A percentile compares a stretch with the other conserved stretches of the same genome.
Evolutionary conservation across 2,888 invertebrate species (phyloP).

Genomic region (Tinea trinotella): DNA sequence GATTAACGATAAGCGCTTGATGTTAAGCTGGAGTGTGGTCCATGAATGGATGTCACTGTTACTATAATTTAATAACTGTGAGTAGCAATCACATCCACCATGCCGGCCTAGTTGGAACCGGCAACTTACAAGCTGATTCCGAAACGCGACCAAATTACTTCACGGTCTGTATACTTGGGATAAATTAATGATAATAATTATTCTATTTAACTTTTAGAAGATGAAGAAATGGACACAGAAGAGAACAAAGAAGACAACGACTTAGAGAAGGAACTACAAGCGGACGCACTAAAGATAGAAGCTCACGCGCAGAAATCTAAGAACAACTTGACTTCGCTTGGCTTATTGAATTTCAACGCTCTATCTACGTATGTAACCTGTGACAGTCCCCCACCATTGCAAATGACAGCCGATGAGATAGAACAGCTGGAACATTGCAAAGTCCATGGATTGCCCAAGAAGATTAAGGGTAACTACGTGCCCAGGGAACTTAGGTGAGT

Average conservation of each 20-base stretch:
- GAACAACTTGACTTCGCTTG: slow-evolving; percentile 45
- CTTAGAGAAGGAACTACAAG: slow-evolving; percentile 55
- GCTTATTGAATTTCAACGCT: slow-evolving; percentile 61
- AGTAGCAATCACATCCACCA: no score
- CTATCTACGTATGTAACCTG: slow-evolving; percentile 79
- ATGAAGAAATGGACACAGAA: not conserved
- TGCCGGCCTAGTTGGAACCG: no score
- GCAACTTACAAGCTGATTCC: no score
- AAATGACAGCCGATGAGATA: slow-evolving; percentile 84
- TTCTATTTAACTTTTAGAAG: not conserved
- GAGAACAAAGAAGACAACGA: slow-evolving; percentile 48
- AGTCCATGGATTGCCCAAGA: slow-evolving; percentile 79
- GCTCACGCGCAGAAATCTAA: slow-evolving; percentile 41
- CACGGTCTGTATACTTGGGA: no score
- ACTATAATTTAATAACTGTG: no score
- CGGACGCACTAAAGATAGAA: slow-evolving; percentile 50
- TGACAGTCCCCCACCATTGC: slow-evolving; percentile 86
- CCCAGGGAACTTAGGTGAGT: slow-evolving; percentile 72
- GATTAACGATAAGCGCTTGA: no score
- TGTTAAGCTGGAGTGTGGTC: no score
- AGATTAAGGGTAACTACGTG: slow-evolving; percentile 78
- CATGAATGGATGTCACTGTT: no score
- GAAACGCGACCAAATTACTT: no score
- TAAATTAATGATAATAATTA: not conserved
- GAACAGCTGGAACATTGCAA: slow-evolving; percentile 81